Percentiles rank a stretch among this genome's conserved stretches.
These are phyloP conservation scores for Hipparchia semele DNA, from an alignment of 2,888 invertebrate genomes.

Conservation along the genomic window DNA sequence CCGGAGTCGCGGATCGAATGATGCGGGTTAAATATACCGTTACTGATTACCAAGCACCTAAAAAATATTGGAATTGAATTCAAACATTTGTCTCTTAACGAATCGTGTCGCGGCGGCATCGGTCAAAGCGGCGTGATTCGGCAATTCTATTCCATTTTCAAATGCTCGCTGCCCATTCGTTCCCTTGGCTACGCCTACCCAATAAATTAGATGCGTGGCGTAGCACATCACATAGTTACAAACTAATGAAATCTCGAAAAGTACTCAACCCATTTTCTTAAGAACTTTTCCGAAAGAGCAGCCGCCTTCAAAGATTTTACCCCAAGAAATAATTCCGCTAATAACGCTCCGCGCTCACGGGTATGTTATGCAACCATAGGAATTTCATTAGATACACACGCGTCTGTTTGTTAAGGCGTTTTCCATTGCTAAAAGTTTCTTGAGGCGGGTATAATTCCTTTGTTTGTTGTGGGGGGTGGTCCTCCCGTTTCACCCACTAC, in stretches of 20 bases:
- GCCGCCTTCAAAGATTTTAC: slow-evolving; percentile 81
- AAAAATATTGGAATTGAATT: slow-evolving; percentile 79
- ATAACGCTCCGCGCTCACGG: slow-evolving; percentile 78
- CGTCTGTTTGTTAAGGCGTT: slow-evolving; percentile 83
- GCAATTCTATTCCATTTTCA: slow-evolving; percentile 74
- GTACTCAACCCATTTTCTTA: slow-evolving; percentile 83
- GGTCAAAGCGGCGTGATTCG: slow-evolving; percentile 81
- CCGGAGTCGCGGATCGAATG: slow-evolving; percentile 64
- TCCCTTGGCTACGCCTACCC: slow-evolving; percentile 80
- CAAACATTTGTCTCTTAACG: slow-evolving; percentile 83
- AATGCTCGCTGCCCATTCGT: slow-evolving; percentile 81
- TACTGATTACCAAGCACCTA: slow-evolving; percentile 66
- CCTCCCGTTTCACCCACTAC: slow-evolving; percentile 74
- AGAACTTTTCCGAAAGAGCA: slow-evolving; percentile 82
- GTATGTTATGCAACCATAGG: slow-evolving; percentile 83
- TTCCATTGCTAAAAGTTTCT: slow-evolving; percentile 84
- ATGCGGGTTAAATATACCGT: slow-evolving; percentile 70
- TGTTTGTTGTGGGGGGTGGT: slow-evolving; percentile 79
- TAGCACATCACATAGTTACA: slow-evolving; percentile 79
- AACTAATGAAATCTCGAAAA: slow-evolving; percentile 82
- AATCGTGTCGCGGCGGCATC: slow-evolving; percentile 78
- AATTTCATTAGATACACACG: slow-evolving; percentile 84
- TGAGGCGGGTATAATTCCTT: slow-evolving; percentile 84
- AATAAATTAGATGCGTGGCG: slow-evolving; percentile 80
- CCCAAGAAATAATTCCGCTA: slow-evolving; percentile 81